A percentile compares a stretch with the other conserved stretches of the same genome.
Evolutionary conservation across 2,113 vertebrate species (phyloP).

Genomic region (Alces alces): DNA sequence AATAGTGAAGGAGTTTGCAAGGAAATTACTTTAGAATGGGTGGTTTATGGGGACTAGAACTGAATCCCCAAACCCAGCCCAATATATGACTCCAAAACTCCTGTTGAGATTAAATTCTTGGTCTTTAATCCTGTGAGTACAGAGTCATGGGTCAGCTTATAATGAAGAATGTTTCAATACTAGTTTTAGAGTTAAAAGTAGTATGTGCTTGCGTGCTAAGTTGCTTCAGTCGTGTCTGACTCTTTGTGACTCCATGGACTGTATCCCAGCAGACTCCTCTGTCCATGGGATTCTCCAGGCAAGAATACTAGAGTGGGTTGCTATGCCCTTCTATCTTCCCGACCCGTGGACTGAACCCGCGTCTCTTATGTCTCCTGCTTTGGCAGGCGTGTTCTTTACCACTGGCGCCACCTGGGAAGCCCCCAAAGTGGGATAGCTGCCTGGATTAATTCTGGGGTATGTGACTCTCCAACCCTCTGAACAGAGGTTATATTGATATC

Average conservation of each 20-base stretch:
- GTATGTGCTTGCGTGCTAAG: background rate
- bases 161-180: background rate
- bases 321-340: background rate
- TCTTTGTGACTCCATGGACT: background rate
- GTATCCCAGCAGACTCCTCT: background rate
- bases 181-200: background rate
- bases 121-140: background rate
- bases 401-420: background rate
- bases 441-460: background rate
- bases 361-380: background rate
- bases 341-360: background rate
- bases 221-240: accelerated
- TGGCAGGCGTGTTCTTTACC: background rate
- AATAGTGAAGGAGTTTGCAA: background rate
- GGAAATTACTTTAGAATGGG: background rate
- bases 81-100: background rate
- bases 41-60: background rate
- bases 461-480: background rate
- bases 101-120: background rate
- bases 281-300: background rate
- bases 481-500: background rate
- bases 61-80: background rate
- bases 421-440: background rate
- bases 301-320: background rate
- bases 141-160: background rate